Conservation (phyloP, 2,113 vertebrate genomes). For the Ochotona princeps region DNA sequence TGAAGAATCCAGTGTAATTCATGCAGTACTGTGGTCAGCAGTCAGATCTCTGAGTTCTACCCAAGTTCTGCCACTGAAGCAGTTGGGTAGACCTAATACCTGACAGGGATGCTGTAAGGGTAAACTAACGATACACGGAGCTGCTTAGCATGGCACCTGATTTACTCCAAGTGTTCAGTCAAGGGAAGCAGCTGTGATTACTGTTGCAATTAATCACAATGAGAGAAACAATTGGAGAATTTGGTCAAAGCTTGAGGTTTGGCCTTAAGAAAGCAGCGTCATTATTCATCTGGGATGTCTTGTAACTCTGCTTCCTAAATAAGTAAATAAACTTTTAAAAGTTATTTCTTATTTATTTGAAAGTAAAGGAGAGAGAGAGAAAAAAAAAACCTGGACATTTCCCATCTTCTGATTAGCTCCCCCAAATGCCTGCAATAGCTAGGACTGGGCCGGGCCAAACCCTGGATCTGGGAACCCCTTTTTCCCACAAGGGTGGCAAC, state of each 20-base stretch:
- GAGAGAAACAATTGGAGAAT: background rate
- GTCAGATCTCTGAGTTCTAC: background rate
- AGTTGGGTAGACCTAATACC: too few relatives aligned
- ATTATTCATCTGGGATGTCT: background rate
- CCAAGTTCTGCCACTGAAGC: background rate
- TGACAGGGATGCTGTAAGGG: background rate
- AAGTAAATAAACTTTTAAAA: too few relatives aligned
- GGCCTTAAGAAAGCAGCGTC: background rate
- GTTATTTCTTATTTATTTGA: too few relatives aligned
- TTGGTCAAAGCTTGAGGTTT: background rate
- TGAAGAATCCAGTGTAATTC: accelerated
- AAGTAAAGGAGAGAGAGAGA: too few relatives aligned
- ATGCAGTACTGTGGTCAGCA: background rate
- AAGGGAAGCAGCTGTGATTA: background rate
- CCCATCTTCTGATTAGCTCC: too few relatives aligned
- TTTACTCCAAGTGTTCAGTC: background rate
- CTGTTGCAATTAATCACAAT: background rate
- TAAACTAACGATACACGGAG: background rate
- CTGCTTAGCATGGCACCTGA: background rate
- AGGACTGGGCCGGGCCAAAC: too few relatives aligned
- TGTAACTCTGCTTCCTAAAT: too few relatives aligned
- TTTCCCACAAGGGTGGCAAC: too few relatives aligned
- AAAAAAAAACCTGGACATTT: too few relatives aligned
- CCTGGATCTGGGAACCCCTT: too few relatives aligned
- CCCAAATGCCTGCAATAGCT: too few relatives aligned